Evolutionary conservation across 2,888 invertebrate genomes (phyloP).

Genomic region (Junonia oenone): DNA sequence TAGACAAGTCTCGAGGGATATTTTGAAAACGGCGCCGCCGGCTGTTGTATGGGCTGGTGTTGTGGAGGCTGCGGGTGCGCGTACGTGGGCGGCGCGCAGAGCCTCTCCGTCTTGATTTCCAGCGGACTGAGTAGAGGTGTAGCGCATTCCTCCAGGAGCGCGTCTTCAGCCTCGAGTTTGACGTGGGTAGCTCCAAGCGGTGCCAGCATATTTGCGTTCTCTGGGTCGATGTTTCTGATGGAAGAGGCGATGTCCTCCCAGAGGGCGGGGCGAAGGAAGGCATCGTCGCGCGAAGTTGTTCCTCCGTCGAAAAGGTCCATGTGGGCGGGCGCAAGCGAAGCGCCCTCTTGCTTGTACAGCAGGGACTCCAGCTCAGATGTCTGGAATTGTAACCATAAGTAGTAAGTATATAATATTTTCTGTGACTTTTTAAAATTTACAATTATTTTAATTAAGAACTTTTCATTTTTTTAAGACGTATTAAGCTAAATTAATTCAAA

Average conservation of each 20-base stretch:
- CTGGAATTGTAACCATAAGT: conserved; percentile 70
- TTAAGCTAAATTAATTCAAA: background rate
- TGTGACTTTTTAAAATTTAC: too few species aligned
- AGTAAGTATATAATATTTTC: too few species aligned
- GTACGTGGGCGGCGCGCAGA: conserved; percentile 78
- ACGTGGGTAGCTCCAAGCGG: conserved; percentile 84
- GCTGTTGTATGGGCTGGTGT: conserved; percentile 51
- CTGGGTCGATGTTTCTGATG: conserved; percentile 93
- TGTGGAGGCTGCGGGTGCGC: conserved; percentile 45
- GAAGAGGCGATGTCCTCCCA: conserved; percentile 96
- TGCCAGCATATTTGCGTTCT: conserved; percentile 92
- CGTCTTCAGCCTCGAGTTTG: conserved; percentile 86
- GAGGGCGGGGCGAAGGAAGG: conserved; percentile 90
- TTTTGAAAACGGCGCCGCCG: conserved; percentile 58
- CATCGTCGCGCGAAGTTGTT: conserved; percentile 85
- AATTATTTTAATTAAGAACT: too few species aligned
- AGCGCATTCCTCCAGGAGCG: conserved; percentile 80
- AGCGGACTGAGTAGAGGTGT: conserved; percentile 87
- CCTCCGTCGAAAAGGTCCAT: conserved; percentile 77
- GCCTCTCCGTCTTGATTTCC: conserved; percentile 89
- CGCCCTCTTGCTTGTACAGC: conserved; percentile 88
- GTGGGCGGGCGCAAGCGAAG: conserved; percentile 80
- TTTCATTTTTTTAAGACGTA: background rate
- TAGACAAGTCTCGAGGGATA: conserved; percentile 81
- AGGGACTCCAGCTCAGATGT: conserved; percentile 89